Base-by-base conservation (phyloP, 2,113 vertebrate species). In the Melanostigma gelatinosum region DNA sequence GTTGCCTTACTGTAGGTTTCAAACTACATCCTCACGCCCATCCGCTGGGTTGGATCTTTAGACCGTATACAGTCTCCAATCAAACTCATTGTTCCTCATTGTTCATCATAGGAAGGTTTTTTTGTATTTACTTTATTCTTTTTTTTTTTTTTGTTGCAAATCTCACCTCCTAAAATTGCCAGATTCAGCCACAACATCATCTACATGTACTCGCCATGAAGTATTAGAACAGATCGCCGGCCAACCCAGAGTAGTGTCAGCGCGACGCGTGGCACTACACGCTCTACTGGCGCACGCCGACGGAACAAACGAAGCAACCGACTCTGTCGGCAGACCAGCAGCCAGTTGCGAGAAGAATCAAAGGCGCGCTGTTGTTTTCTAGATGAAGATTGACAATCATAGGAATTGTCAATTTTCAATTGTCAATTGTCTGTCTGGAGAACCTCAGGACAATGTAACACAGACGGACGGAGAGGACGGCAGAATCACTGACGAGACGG, bases 361-460 rank as follows among this genome's bases (percentile, higher is more conserved):
- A 24, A 69, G 46, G 18, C 50, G 6, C 42, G 34, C 6, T 16
- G 44, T 27, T 34, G 42, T 34, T 62, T 52, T 79, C 40, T 16
- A 52, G 48, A 54, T 16, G 42, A 52, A 74, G 46, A 72, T 8
- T 40, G 63, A 69, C 64, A 74, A 40, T 76, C 66, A n/a, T n/a
- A n/a, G n/a, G n/a, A n/a, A n/a, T n/a, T n/a, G n/a, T n/a, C n/a
- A n/a, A n/a, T n/a, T n/a, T n/a, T n/a, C n/a, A n/a, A n/a, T n/a
- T n/a, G n/a, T n/a, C n/a, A n/a, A n/a, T n/a, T n/a, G 71, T 68
- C 18, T 40, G 24, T 67, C 24, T 69, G n/a, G n/a, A 79, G 55
- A 55, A 86, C 65, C 75, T 87, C 85, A 85, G 83, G 83, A 85
- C 71, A 73, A 65, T 29, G 29, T 50, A 42, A 79, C 32, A 79